Conservation (phyloP, 2,888 invertebrate species). For the Pogonocherus hispidulus region DNA sequence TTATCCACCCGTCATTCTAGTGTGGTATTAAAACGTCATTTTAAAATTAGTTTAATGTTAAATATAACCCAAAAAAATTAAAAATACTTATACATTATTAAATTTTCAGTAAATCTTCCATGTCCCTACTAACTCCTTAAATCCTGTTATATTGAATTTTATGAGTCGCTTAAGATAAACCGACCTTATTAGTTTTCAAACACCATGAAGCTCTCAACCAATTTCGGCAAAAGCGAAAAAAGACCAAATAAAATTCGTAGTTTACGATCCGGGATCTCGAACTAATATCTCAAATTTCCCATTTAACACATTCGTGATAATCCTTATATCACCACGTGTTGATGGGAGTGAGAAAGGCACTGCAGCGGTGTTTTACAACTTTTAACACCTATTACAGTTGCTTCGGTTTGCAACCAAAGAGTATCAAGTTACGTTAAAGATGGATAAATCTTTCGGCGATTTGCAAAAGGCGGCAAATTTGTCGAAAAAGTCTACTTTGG, state of each 20-base stretch:
- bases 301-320: slow-evolving; percentile 23
- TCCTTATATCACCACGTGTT: slow-evolving; percentile 20
- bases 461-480: slow-evolving; percentile 17
- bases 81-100: no score
- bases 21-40: no score
- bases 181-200: slow-evolving; percentile 8
- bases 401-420: neutral
- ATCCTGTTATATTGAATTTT: slow-evolving; percentile 8
- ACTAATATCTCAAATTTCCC: slow-evolving; percentile 32
- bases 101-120: neutral
- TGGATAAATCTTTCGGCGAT: slow-evolving; percentile 15
- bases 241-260: slow-evolving; percentile 15
- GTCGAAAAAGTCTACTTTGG: slow-evolving; percentile 16
- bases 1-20: no score
- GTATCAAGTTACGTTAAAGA: slow-evolving; percentile 19
- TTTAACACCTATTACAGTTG: slow-evolving; percentile 31
- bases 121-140: neutral
- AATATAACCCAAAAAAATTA: no score
- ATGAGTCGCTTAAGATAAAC: slow-evolving; percentile 8
- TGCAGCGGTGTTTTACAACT: slow-evolving; percentile 31
- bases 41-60: no score
- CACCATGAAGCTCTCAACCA: slow-evolving; percentile 5
- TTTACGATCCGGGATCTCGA: slow-evolving; percentile 23
- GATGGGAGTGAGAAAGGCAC: slow-evolving; percentile 1
- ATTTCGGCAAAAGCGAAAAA: slow-evolving; percentile 9